phyloP scores from a whole-genome alignment of 2,888 invertebrate species.

The Hydropsyche betteni region DNA sequence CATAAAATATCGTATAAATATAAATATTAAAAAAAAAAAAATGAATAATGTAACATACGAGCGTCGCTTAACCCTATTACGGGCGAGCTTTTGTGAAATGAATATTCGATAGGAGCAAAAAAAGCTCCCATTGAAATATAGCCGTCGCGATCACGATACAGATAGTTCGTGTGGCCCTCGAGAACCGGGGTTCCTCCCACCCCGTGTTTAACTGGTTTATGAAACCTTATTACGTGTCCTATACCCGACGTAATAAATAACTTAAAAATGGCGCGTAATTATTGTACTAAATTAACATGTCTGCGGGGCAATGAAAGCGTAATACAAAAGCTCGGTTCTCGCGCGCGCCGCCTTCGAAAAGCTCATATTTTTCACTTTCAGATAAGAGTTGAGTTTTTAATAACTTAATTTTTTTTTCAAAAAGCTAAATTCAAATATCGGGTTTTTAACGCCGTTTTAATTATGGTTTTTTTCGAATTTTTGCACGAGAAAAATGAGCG shows the following conservation, averaged over 20 bases:
- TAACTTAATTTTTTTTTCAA: too few relatives aligned
- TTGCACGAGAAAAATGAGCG: too few relatives aligned
- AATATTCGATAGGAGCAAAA: conserved; percentile 22
- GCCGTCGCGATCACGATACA: conserved; percentile 32
- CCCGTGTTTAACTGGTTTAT: conserved; percentile 38
- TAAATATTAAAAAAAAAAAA: too few relatives aligned
- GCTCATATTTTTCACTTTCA: not conserved
- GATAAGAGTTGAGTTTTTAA: not conserved
- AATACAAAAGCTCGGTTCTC: too few relatives aligned
- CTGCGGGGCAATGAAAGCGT: not conserved
- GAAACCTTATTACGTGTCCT: conserved; percentile 28
- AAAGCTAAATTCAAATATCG: too few relatives aligned
- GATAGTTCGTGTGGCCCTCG: conserved; percentile 30
- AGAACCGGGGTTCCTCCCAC: conserved; percentile 24
- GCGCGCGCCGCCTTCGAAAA: too few relatives aligned
- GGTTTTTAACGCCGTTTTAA: too few relatives aligned
- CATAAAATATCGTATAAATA: too few relatives aligned
- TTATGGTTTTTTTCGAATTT: too few relatives aligned
- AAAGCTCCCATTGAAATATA: conserved; percentile 34
- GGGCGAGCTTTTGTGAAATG: conserved; percentile 34
- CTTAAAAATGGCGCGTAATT: conserved; percentile 28
- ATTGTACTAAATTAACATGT: conserved; percentile 30
- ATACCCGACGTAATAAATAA: conserved; percentile 21
- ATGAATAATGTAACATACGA: too few relatives aligned
- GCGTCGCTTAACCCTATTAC: conserved; percentile 36